Percentiles rank a stretch among this genome's conserved stretches.
phyloP scores from a whole-genome alignment of 53 echinoderm and acorn worm genomes.

The Arbacia lixula region DNA sequence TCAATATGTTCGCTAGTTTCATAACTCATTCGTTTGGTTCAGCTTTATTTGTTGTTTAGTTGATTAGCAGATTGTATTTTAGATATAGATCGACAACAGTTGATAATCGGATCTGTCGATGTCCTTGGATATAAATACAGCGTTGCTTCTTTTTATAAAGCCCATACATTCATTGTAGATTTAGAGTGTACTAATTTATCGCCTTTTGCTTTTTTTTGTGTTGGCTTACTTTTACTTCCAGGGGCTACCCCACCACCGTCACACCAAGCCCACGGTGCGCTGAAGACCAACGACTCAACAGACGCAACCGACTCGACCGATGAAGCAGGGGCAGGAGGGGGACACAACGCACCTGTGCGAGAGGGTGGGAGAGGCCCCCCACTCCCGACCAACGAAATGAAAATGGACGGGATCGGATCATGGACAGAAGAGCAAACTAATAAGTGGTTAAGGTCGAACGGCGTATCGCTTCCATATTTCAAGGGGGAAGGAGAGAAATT shows the following conservation, averaged over 20 bases:
- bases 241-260: background rate
- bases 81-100: too few species aligned
- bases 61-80: too few species aligned
- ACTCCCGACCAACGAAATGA: background rate
- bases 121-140: too few species aligned
- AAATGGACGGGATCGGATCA: background rate
- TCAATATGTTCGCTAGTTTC: background rate
- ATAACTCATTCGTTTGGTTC: too few species aligned
- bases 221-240: background rate
- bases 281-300: background rate
- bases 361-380: background rate
- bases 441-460: background rate
- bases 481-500: background rate
- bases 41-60: too few species aligned
- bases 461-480: too few species aligned
- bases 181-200: too few species aligned
- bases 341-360: background rate
- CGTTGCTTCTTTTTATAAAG: too few species aligned
- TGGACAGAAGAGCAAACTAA: background rate
- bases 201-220: constrained; percentile 5
- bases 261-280: background rate
- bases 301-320: background rate
- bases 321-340: background rate
- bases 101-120: too few species aligned
- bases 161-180: too few species aligned